Evolutionary conservation across 2,797 vertebrate genomes (phyloP).

Genomic region (Falco berigora): DNA sequence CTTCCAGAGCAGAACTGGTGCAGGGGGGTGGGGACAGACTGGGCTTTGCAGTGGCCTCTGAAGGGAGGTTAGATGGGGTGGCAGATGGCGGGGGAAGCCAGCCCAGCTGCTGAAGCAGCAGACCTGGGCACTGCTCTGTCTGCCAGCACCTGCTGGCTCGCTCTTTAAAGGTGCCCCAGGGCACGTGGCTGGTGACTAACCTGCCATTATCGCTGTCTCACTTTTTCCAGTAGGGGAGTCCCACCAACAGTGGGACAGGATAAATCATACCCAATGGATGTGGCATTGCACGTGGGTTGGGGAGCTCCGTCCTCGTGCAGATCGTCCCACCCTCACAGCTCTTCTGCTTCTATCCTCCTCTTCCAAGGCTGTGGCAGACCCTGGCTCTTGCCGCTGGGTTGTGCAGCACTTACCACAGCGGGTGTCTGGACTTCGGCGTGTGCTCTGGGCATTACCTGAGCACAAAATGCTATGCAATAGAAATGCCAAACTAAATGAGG

Average conservation of each 20-base stretch:
- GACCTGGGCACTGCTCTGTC: background rate
- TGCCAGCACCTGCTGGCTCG: background rate
- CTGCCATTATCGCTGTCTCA: background rate
- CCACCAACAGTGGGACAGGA: background rate
- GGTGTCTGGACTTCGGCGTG: no score
- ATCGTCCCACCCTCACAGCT: background rate
- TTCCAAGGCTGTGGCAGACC: background rate
- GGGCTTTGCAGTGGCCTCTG: background rate
- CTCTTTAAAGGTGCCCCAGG: background rate
- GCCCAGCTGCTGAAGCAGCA: background rate
- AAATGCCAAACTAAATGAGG: background rate
- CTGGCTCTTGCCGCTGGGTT: background rate
- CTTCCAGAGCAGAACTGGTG: background rate
- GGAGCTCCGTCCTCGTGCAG: background rate
- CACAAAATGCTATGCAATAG: background rate
- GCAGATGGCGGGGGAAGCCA: background rate
- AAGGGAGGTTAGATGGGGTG: background rate
- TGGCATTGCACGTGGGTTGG: accelerated
- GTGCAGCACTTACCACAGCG: accelerated
- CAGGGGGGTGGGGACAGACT: no score
- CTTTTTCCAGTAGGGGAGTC: background rate
- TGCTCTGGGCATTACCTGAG: background rate
- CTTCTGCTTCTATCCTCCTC: background rate
- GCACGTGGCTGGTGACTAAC: background rate
- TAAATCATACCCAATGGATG: background rate